Evolutionary conservation across 2,113 vertebrate genomes (phyloP).

Genomic region (Oreochromis niloticus): DNA sequence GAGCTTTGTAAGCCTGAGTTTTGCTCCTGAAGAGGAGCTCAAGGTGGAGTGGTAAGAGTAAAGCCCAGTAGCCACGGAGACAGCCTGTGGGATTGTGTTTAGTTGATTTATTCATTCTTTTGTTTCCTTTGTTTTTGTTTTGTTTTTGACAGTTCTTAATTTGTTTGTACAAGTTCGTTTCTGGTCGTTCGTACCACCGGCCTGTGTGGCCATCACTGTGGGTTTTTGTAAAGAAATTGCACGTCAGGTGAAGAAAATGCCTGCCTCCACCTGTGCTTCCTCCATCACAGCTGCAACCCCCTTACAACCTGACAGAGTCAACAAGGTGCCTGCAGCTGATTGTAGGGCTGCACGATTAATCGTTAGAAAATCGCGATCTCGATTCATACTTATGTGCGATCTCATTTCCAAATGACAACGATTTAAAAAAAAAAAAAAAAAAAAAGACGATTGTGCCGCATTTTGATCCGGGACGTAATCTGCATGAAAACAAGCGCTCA

Average conservation of each 20-base stretch:
- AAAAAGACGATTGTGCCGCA: no score
- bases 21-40: background rate
- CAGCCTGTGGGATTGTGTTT: background rate
- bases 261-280: background rate
- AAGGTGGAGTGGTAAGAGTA: background rate
- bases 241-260: background rate
- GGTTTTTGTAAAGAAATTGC: background rate
- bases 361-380: no score
- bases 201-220: background rate
- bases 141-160: background rate
- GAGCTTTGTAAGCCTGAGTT: background rate
- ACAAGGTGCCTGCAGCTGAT: background rate
- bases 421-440: no score
- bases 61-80: background rate
- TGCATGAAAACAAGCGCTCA: no score
- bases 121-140: background rate
- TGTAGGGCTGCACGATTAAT: no score
- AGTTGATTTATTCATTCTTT: background rate
- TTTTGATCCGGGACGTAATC: no score
- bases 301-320: background rate
- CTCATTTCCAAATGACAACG: no score
- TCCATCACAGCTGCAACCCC: background rate
- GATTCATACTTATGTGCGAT: no score
- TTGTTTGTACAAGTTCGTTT: background rate
- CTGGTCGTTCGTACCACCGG: rapidly evolving